A percentile compares a stretch with the other conserved stretches of the same genome.
These are phyloP conservation scores for Myathropa florea DNA, from an alignment of 2,888 invertebrate genomes.

Conservation along the genomic window DNA sequence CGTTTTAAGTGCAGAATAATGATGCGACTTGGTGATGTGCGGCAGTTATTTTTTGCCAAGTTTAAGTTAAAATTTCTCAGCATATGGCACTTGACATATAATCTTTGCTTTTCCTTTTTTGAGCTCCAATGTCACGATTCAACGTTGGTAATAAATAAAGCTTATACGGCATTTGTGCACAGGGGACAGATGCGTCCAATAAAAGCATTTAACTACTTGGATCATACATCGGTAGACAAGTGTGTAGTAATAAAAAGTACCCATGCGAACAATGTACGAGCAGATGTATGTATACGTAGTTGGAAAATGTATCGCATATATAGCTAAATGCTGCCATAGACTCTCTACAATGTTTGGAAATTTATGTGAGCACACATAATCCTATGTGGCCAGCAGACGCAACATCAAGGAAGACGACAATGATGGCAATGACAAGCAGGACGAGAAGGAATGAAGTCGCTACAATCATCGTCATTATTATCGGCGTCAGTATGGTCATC, in stretches of 20 bases:
- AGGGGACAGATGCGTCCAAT: conserved; percentile 41
- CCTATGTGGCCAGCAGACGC: conserved; percentile 31
- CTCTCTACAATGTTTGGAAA: conserved; percentile 53
- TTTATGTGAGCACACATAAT: conserved; percentile 50
- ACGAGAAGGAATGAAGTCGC: conserved; percentile 15
- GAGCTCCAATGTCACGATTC: too few species aligned
- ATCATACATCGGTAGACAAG: conserved; percentile 23
- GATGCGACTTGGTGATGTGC: too few species aligned
- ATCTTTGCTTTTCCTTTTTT: too few species aligned
- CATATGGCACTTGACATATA: too few species aligned
- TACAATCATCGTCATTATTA: conserved; percentile 43
- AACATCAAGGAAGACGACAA: conserved; percentile 22
- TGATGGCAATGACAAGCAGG: not conserved
- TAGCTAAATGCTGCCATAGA: too few species aligned
- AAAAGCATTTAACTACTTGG: conserved; percentile 51
- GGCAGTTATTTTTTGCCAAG: too few species aligned
- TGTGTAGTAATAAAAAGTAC: conserved; percentile 51
- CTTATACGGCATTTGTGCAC: conserved; percentile 13
- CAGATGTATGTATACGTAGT: too few species aligned
- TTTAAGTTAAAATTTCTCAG: too few species aligned
- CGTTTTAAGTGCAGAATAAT: too few species aligned
- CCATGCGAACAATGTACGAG: too few species aligned
- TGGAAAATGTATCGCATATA: too few species aligned
- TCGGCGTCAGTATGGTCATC: too few species aligned
- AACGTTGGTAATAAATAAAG: conserved; percentile 5